Conservation (phyloP, 2,797 vertebrate genomes). For the Rallus crepitans region DNA sequence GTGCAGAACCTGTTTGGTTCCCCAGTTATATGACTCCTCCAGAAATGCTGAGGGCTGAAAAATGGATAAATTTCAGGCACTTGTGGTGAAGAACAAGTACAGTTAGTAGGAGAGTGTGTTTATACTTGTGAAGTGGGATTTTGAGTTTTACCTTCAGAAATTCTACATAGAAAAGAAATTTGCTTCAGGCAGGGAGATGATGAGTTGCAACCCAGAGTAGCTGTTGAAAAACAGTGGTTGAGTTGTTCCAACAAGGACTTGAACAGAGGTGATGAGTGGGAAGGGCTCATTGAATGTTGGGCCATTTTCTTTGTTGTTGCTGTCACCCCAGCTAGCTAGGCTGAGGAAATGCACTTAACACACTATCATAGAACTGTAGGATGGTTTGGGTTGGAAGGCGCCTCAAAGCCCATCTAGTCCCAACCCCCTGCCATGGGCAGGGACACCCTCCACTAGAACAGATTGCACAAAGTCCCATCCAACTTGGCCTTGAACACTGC, state of each 20-base stretch:
- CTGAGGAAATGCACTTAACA: not conserved
- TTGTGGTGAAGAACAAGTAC: not conserved
- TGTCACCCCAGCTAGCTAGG: not conserved
- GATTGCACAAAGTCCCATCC: too few relatives aligned
- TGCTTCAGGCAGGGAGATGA: not conserved
- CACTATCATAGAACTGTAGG: too few relatives aligned
- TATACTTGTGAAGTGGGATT: not conserved
- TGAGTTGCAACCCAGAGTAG: not conserved
- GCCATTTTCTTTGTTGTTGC: not conserved
- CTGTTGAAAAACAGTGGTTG: not conserved
- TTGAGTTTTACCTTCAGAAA: not conserved
- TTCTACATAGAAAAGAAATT: not conserved
- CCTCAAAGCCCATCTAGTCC: too few relatives aligned
- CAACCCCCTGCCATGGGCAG: too few relatives aligned
- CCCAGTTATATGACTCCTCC: not conserved
- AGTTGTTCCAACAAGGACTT: not conserved
- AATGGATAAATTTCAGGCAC: not conserved
- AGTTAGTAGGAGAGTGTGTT: not conserved
- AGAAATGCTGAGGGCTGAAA: conserved; percentile 2
- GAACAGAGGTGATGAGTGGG: not conserved
- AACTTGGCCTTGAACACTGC: too few relatives aligned
- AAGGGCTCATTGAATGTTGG: not conserved
- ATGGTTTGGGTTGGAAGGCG: too few relatives aligned
- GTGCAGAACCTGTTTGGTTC: conserved; percentile 32
- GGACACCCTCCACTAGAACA: too few relatives aligned